Evolutionary conservation across 2,797 vertebrate species (phyloP), one percentile per base, ranked within the genome.

Genomic region (Margarornis squamiger): DNA sequence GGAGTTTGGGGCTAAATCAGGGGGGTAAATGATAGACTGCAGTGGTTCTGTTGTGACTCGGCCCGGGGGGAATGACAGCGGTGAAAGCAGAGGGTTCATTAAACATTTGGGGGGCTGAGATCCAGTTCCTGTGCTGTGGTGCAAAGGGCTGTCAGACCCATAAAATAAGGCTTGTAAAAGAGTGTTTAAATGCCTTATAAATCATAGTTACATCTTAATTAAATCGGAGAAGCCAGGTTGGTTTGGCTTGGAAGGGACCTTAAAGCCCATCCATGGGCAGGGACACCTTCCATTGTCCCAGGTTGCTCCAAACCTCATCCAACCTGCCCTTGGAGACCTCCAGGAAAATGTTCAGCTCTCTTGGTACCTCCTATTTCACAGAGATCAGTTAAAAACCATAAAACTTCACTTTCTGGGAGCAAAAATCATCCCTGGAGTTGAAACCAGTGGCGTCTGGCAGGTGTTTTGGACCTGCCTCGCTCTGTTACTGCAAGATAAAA

Each of bases 221-320:
- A 5, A 7, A 32, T 36, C 18, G 5, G 18, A 36, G 54, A 20
- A 19, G 48, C 48, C 48, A 49, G 48, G 48, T 14, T 19, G 21
- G 39, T 36, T 75, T 61, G 54, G 8, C 12, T 67, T 4, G 26
- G 54, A 61, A 46, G 17, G 24, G 34, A 16, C 21, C 7, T 54
- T 8, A 41, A 59, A 41, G 5, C 0, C 0, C 34, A 13, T 2
- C 30, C 46, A 5, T 16, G 29, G 32, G 39, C 10, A 52, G 85
- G 59, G 45, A 21, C 75, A 66, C 4, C 39, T 88, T 2, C 36
- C 76, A 7, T 46, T 4, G 0, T 6, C 26, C 59, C 67, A 66
- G 38, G 7, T 1, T n/a, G 51, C 27, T 87, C 75, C 84, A 9
- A 39, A 2, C 6, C 29, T 29, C 17, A 4, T 22, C 84, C 84